A percentile compares a stretch with the other conserved stretches of the same genome.
phyloP scores from a whole-genome alignment of 2,113 vertebrate species.

The Bostrychus sinensis region DNA sequence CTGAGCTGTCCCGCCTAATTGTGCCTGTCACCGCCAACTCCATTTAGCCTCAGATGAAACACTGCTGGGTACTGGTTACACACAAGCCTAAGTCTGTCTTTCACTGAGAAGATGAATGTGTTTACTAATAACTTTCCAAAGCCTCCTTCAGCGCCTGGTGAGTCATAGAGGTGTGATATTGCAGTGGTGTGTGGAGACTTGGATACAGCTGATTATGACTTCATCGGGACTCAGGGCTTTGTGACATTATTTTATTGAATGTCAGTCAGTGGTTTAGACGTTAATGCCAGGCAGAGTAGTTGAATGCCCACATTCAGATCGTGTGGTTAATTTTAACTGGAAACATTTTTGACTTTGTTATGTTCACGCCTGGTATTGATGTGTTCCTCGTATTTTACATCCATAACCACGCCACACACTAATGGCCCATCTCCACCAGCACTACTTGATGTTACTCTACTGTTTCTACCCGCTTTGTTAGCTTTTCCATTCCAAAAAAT shows the following conservation, averaged over 20 bases:
- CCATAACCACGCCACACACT: too few species aligned
- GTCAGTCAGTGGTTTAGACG: background rate
- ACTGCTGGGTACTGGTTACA: constrained; percentile 65
- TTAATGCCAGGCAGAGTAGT: too few species aligned
- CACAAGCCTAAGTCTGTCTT: constrained; percentile 68
- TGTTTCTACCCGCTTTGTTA: too few species aligned
- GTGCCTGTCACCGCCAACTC: constrained; percentile 83
- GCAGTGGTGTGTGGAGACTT: constrained; percentile 34
- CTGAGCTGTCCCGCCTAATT: constrained; percentile 78
- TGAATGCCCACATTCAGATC: too few species aligned
- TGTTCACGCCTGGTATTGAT: too few species aligned
- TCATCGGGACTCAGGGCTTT: background rate
- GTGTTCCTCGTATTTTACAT: too few species aligned
- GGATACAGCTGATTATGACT: constrained; percentile 26
- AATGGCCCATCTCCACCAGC: too few species aligned
- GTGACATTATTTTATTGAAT: background rate
- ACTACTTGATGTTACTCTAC: too few species aligned
- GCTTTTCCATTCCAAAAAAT: too few species aligned
- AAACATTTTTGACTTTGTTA: too few species aligned
- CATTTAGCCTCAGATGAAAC: constrained; percentile 85
- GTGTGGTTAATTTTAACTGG: too few species aligned
- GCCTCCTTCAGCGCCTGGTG: constrained; percentile 48
- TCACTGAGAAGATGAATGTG: constrained; percentile 64
- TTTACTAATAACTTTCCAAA: constrained; percentile 68
- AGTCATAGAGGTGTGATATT: constrained; percentile 52